Evolutionary conservation across 2,797 vertebrate species (phyloP), one percentile per base, ranked within the genome.

Genomic region (Eupleurogrammus muticus): DNA sequence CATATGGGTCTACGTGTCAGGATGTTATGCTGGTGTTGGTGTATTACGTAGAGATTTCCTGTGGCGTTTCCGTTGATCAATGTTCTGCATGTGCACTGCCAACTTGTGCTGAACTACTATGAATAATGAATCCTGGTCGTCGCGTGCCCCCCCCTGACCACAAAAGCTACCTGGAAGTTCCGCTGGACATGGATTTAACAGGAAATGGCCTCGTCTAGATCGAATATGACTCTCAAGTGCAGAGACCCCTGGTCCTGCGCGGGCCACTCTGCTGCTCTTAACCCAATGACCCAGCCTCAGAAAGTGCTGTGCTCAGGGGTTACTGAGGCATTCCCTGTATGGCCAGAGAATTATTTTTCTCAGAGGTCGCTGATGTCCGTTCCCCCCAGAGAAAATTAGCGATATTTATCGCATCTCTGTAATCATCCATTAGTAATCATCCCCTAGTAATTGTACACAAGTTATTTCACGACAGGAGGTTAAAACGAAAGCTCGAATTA

Each of bases 81-180:
- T 94, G 89, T 51, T 78, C 72, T 91, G 91, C 90, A 88, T 92
- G 86, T 92, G 73, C 40, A 62, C 80, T 74, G 64, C 71, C 77
- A 87, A 92, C 90, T 88, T 86, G 87, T 24, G 51, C 63, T 92
- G 94, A 93, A 92, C 92, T 68, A 53, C 54, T 70, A 92, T 95
- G 86, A 95, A 95, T 95, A 93, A 95, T 94, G 84, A 76, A 95
- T 92, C 79, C 80, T 54, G 57, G 77, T 87, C 70, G 28, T 83
- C 35, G 68, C 85, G 54, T 73, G 77, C 82, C 78, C 83, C 81
- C 21, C 78, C 83, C 81, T 21, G 77, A 94, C 92, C 94, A 91
- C 92, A 92, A 85, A 76, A 81, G 80, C 88, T 92, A 94, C 91
- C 91, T 93, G 92, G 85, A 91, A 92, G 89, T 85, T 64, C 46